Evolutionary conservation across 2,113 vertebrate genomes (phyloP), one percentile per base, ranked within the genome.

Genomic region (Platycercus adscitus): DNA sequence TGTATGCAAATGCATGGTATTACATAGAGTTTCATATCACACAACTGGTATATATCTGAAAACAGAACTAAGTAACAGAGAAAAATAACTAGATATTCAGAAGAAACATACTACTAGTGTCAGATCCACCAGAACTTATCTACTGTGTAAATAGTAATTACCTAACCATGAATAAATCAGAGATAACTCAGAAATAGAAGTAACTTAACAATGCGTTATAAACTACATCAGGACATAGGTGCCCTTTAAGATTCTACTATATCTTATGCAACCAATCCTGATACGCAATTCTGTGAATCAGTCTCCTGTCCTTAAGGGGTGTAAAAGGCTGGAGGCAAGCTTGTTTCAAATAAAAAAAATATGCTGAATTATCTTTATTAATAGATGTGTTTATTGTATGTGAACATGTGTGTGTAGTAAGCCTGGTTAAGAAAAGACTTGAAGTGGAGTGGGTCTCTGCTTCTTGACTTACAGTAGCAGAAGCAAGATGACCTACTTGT

Each of bases 91-190:
- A 69, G 33, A 44, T 85, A 91, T 88, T 76, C 50, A 82, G 50
- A 89, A 91, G 78, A 12, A 93, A 29, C 49, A 60, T 28, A 24
- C 13, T 80, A 56, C 12, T 50, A 66, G 26, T 61, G 31, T 47
- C 84, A 81, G 71, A 70, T 89, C 46, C 26, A 65, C 6, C 26
- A 86, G 39, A 71, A 80, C 68, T 82, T 37, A 65, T 60, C 44
- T 91, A 37, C 81, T 82, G 37, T 56, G 47, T 55, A 89, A 96
- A 84, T 17, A 81, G 5, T 13, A 88, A 88, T 95, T 91, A 93
- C 37, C 91, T 89, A 39, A 50, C 64, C 68, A 71, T 13, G 13
- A 50, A 23, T 39, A 93, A 93, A 91, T 70, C 64, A 70, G 35
- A 68, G 43, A 46, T 72, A 89, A 61, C 43, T 68, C 43, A 72